Conservation (phyloP, 1,140 invertebrate species). For the Bombus huntii region DNA sequence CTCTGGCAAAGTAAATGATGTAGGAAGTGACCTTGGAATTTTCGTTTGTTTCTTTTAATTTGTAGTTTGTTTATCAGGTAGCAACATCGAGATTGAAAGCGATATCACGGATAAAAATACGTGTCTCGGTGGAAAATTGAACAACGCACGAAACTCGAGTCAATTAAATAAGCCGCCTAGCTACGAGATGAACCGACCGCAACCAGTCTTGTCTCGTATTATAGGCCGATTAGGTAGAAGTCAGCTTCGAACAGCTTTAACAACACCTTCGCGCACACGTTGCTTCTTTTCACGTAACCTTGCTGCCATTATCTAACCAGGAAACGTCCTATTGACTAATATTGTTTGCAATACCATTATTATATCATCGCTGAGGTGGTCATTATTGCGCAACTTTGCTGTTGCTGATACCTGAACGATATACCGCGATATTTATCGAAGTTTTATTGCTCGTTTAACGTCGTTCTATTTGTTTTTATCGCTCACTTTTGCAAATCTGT, state of each 20-base stretch:
- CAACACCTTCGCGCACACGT: conserved; percentile 24
- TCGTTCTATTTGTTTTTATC: not conserved
- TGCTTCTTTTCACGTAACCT: conserved; percentile 50
- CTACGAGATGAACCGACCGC: not conserved
- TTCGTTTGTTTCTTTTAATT: not conserved
- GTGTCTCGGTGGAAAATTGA: not conserved
- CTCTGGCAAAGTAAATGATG: not conserved
- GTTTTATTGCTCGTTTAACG: not conserved
- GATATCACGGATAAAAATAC: not conserved
- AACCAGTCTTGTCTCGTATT: not conserved
- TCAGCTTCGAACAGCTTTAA: conserved; percentile 21
- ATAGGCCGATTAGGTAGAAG: conserved; percentile 20
- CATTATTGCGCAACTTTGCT: conserved; percentile 40
- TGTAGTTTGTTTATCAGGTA: too few relatives aligned
- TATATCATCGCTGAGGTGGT: conserved; percentile 43
- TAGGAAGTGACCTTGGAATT: too few relatives aligned
- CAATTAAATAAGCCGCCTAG: not conserved
- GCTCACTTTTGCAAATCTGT: not conserved
- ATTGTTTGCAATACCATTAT: conserved; percentile 55
- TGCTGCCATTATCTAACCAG: conserved; percentile 51
- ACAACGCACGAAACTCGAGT: conserved; percentile 1
- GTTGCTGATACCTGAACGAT: conserved; percentile 28
- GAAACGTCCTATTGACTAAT: conserved; percentile 56
- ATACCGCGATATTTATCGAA: not conserved
- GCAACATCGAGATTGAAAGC: not conserved